A percentile compares a stretch with the other conserved stretches of the same genome.
These are phyloP conservation scores for Drosophila pectinifera DNA, from an alignment of 1,140 invertebrate species.

Conservation along the genomic window DNA sequence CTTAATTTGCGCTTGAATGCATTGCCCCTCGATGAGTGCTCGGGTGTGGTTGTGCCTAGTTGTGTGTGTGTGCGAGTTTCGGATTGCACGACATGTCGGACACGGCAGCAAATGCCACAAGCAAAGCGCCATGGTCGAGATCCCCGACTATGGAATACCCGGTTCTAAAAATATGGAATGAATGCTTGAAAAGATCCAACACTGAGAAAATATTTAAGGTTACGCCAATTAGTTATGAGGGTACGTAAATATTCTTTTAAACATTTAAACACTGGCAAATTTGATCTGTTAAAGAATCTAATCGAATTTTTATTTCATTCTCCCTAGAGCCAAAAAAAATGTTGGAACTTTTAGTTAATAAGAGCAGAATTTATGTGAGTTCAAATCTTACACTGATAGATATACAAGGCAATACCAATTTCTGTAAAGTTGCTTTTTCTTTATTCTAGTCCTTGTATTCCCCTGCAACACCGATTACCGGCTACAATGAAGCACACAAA, in stretches of 20 bases:
- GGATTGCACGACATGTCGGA: slow-evolving; percentile 63
- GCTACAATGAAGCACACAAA: slow-evolving; percentile 24
- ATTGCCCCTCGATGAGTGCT: slow-evolving; percentile 60
- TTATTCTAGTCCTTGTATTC: neutral
- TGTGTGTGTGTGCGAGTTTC: slow-evolving; percentile 32
- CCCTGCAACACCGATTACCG: neutral
- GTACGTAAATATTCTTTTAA: too few species aligned
- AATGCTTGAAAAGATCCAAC: neutral
- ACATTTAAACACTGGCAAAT: too few species aligned
- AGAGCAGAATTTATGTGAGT: neutral
- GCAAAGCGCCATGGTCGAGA: slow-evolving; percentile 16
- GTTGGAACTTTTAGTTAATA: too few species aligned
- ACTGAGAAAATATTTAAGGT: neutral
- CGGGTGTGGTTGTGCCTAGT: slow-evolving; percentile 18
- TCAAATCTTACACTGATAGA: neutral
- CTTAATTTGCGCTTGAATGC: slow-evolving; percentile 83
- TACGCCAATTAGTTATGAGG: too few species aligned
- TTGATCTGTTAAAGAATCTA: too few species aligned
- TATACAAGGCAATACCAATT: neutral
- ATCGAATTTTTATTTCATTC: too few species aligned
- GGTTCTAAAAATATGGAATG: neutral
- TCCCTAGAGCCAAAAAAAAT: too few species aligned
- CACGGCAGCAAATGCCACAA: slow-evolving; percentile 56
- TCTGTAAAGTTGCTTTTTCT: neutral
- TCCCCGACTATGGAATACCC: slow-evolving; percentile 7